Evolutionary conservation across 2,113 vertebrate species (phyloP).

Genomic region (Xenopus tropicalis): DNA sequence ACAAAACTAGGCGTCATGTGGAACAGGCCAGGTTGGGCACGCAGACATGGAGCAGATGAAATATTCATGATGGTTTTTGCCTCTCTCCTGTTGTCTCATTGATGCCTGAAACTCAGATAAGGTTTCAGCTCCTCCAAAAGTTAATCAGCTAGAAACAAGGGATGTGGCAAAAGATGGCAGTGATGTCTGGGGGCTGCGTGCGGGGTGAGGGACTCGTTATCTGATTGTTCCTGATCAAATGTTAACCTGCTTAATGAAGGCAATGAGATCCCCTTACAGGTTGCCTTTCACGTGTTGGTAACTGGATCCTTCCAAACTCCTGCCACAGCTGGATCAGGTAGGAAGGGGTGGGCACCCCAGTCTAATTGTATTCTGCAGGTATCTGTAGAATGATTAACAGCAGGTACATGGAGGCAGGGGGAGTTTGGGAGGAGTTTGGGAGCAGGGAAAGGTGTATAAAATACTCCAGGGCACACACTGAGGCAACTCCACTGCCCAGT

Average conservation of each 20-base stretch:
- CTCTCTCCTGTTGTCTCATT: constrained; percentile 52
- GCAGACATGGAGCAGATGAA: constrained; percentile 67
- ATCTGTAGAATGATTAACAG: constrained; percentile 79
- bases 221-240: constrained; percentile 52
- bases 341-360: constrained; percentile 65
- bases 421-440: constrained; percentile 57
- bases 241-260: constrained; percentile 54
- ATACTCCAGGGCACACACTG: background rate
- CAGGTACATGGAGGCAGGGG: constrained; percentile 74
- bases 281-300: constrained; percentile 59
- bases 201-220: constrained; percentile 43
- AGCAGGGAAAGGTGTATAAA: constrained; percentile 49
- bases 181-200: constrained; percentile 45
- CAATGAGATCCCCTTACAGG: constrained; percentile 59
- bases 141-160: constrained; percentile 59
- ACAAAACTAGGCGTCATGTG: constrained; percentile 52
- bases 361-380: constrained; percentile 53
- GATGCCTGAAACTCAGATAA: constrained; percentile 58
- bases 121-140: constrained; percentile 67
- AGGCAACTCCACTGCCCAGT: background rate
- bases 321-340: constrained; percentile 49
- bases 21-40: constrained; percentile 48
- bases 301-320: constrained; percentile 55
- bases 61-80: constrained; percentile 69
- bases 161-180: constrained; percentile 36